phyloP scores from a whole-genome alignment of 30 jellyfish, hydroid and myxozoan species.

The Aurelia sp. region DNA sequence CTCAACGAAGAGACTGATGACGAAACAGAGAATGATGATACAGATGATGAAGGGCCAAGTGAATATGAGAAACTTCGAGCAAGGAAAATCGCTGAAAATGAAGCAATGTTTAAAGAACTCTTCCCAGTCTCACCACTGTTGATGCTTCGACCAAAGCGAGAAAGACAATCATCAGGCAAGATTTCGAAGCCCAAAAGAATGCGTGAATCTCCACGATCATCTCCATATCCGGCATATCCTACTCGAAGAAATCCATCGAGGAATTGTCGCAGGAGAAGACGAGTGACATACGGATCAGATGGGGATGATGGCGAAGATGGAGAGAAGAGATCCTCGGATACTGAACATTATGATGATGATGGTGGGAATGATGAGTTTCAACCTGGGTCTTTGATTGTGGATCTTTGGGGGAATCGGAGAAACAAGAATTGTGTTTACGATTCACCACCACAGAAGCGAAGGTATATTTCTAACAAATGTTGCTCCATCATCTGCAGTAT shows the following conservation, averaged over 20 bases:
- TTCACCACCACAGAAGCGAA: neutral
- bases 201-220: neutral
- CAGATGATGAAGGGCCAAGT: slow-evolving; percentile 21
- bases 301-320: slow-evolving; percentile 39
- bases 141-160: neutral
- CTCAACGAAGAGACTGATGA: too few relatives aligned
- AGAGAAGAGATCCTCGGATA: slow-evolving; percentile 31
- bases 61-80: slow-evolving; percentile 70
- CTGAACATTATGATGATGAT: slow-evolving; percentile 18
- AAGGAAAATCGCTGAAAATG: slow-evolving; percentile 75
- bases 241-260: slow-evolving; percentile 66
- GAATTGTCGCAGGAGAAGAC: slow-evolving; percentile 44
- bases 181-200: slow-evolving; percentile 1
- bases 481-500: too few relatives aligned
- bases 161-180: neutral
- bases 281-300: slow-evolving; percentile 32
- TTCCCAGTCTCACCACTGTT: slow-evolving; percentile 72
- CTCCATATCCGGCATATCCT: slow-evolving; percentile 25
- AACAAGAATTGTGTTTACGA: neutral
- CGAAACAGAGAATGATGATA: too few relatives aligned
- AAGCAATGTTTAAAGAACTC: slow-evolving; percentile 71
- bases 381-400: slow-evolving; percentile 30
- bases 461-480: too few relatives aligned
- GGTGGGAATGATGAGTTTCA: slow-evolving; percentile 26
- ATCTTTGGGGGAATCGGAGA: slow-evolving; percentile 48